Conservation (phyloP, 2,113 vertebrate genomes). For the Psettodes erumei region DNA sequence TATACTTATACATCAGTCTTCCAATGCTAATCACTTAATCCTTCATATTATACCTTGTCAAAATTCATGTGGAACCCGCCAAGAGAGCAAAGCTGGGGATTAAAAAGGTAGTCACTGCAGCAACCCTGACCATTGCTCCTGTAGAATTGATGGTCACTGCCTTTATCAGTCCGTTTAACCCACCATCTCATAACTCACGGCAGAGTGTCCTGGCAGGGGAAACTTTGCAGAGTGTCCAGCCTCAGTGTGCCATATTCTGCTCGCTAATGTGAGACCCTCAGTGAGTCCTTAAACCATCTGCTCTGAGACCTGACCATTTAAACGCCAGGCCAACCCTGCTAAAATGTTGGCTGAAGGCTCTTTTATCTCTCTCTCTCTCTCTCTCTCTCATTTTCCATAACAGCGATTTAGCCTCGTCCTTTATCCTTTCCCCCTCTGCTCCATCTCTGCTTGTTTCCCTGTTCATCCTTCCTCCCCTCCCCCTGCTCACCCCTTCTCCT, state of each 20-base stretch:
- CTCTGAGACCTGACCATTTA: constrained; percentile 51
- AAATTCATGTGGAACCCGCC: not conserved
- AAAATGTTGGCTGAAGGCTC: constrained; percentile 40
- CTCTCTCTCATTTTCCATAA: not conserved
- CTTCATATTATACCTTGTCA: not conserved
- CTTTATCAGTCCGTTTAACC: constrained; percentile 1
- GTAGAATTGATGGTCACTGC: not conserved
- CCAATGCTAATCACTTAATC: not conserved
- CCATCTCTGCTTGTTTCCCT: not conserved
- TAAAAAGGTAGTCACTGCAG: not conserved
- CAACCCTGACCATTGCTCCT: not conserved
- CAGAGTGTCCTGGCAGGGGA: constrained; percentile 17
- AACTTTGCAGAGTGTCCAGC: constrained; percentile 24
- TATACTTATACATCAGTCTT: not conserved
- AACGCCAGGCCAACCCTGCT: constrained; percentile 44
- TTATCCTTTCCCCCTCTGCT: not conserved
- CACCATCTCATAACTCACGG: constrained; percentile 2
- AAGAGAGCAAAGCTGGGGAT: not conserved
- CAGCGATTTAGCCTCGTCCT: not conserved
- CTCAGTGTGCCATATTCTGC: constrained; percentile 38
- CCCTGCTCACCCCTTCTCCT: constrained; percentile 14
- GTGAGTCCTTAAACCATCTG: constrained; percentile 66
- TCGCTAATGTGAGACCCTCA: constrained; percentile 51
- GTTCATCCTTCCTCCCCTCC: constrained; percentile 18
- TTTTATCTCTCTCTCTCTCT: not conserved